A percentile compares a stretch with the other conserved stretches of the same genome.
phyloP scores from a whole-genome alignment of 2,113 vertebrate genomes.

The Mionectes macconnelli region DNA sequence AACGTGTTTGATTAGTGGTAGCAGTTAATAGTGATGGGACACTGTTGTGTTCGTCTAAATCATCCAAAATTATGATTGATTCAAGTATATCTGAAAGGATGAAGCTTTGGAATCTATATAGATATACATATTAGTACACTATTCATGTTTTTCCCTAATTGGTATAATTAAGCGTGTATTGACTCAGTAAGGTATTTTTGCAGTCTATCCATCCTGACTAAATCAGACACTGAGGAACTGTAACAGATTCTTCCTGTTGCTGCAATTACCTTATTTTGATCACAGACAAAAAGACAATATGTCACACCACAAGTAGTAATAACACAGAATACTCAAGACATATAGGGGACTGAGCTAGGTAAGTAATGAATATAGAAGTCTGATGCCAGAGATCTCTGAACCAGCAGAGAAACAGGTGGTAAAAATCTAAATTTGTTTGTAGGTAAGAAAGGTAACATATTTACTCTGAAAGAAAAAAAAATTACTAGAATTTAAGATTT shows the following conservation, averaged over 20 bases:
- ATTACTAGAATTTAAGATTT: neutral
- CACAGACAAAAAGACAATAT: neutral
- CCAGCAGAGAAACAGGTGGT: neutral
- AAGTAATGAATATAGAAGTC: neutral
- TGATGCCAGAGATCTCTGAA: neutral
- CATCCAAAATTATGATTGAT: neutral
- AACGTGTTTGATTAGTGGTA: neutral
- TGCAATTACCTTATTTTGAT: neutral
- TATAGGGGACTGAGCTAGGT: neutral
- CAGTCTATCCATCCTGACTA: neutral
- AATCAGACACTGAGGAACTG: neutral
- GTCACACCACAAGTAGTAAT: neutral
- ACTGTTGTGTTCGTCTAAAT: neutral
- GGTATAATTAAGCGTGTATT: neutral
- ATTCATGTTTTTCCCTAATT: neutral
- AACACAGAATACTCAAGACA: neutral
- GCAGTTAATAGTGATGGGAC: neutral
- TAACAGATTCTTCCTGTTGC: neutral
- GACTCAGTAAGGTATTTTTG: neutral
- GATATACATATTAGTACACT: neutral
- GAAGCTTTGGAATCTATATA: neutral
- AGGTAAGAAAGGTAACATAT: neutral
- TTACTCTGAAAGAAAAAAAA: neutral
- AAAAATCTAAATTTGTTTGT: neutral
- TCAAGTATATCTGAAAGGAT: neutral